Conservation (phyloP, 2,797 vertebrate genomes). For the Champsocephalus esox region DNA sequence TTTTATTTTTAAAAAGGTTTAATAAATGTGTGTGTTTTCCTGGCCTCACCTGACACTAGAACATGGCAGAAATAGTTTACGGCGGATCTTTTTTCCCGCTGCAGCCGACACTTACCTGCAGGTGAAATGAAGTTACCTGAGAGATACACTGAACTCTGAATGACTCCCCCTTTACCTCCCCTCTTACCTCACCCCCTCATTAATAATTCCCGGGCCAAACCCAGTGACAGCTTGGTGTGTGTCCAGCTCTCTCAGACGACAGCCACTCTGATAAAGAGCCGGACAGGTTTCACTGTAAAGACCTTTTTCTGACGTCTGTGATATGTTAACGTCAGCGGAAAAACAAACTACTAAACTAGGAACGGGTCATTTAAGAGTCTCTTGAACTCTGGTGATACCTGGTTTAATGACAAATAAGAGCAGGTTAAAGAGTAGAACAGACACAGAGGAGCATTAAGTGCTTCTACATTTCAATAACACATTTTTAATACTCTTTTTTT, state of each 20-base stretch:
- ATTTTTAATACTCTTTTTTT: too few species aligned
- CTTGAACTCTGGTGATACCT: background rate
- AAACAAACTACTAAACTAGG: background rate
- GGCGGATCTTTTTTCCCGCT: conserved; percentile 85
- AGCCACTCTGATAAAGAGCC: conserved; percentile 32
- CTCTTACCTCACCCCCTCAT: conserved; percentile 84
- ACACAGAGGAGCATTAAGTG: background rate
- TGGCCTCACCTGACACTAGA: conserved; percentile 81
- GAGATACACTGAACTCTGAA: conserved; percentile 91
- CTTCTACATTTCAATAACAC: background rate
- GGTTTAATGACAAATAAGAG: background rate
- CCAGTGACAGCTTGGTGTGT: conserved; percentile 78
- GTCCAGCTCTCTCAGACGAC: conserved; percentile 50
- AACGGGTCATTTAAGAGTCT: background rate
- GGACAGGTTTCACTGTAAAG: conserved; percentile 37
- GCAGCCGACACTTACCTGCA: conserved; percentile 45
- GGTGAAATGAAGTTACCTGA: conserved; percentile 92
- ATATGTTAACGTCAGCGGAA: background rate
- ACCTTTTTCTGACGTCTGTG: conserved; percentile 10
- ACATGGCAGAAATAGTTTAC: conserved; percentile 88
- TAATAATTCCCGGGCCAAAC: conserved; percentile 91
- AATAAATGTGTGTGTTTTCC: background rate
- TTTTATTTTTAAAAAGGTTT: too few species aligned
- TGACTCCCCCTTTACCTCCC: conserved; percentile 85
- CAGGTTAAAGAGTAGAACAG: background rate